These are phyloP conservation scores for Peromyscus maniculatus DNA, from an alignment of 2,113 vertebrate species.

Conservation along the genomic window DNA sequence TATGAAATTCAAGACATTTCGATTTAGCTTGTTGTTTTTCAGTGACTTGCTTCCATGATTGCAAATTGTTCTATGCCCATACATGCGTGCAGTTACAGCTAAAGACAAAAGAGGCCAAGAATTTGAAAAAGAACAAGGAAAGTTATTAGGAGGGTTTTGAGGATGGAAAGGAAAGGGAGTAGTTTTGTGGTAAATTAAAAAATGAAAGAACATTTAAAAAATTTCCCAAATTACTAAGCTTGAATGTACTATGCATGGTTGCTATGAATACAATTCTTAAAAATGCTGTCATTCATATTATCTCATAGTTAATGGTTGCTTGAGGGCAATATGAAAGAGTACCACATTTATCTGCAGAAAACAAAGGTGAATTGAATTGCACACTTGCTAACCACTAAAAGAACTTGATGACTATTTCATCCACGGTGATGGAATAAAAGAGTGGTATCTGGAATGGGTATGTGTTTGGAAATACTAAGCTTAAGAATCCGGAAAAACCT, in stretches of 20 bases:
- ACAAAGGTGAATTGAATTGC: slow-evolving; percentile 36
- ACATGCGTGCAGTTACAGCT: background rate
- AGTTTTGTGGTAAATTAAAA: background rate
- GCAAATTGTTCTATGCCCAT: background rate
- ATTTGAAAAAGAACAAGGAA: background rate
- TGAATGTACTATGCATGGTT: background rate
- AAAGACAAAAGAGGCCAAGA: background rate
- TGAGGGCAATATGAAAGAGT: background rate
- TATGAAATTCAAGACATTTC: background rate
- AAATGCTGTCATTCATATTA: background rate
- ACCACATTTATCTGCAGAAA: background rate
- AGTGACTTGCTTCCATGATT: background rate
- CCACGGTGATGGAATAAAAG: background rate
- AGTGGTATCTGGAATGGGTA: background rate
- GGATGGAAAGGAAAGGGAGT: background rate
- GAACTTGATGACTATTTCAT: background rate
- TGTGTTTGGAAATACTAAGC: slow-evolving; percentile 21
- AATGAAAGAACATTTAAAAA: background rate
- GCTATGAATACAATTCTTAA: background rate
- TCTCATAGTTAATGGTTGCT: background rate
- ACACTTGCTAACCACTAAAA: background rate
- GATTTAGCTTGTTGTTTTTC: background rate
- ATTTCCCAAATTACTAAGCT: background rate
- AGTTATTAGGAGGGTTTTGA: background rate
- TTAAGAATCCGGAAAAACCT: background rate